Evolutionary conservation across 2,113 vertebrate species (phyloP), one percentile per base, ranked within the genome.

Genomic region (Labeo catla): DNA sequence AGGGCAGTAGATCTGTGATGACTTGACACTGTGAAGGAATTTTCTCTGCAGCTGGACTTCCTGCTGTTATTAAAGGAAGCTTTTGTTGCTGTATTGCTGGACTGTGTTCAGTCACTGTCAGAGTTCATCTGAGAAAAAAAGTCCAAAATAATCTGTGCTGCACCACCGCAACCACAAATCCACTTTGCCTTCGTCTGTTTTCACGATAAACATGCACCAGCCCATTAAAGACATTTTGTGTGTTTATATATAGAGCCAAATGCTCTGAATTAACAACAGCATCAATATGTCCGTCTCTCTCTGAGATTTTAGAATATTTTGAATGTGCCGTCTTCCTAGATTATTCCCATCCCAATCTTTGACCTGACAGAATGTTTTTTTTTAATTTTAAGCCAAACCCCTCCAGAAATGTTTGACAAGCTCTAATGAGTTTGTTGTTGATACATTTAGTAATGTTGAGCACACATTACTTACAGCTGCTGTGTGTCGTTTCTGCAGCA

Each of bases 21-120:
- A 50, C 80, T 50, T 43, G 15, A 19, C 80, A 68, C 43, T 47
- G 61, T 49, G 45, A 66, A 80, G 79, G 61, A 50, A 81, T 81
- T 81, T 19, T 34, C 80, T 80, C 36, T n/a, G 39, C 54, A 23
- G 77, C 13, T 59, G 39, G 39, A 80, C 54, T 70, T 82, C 80
- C 80, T 82, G 63, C 63, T 21, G 28, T 19, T 68, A 52, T 68
- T 82, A 39, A 70, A 82, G 63, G 63, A 68, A 10, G 28, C 80
- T 70, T 66, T 70, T 82, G 63, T 82, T 82, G 47, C 63, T 82
- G 23, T 21, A 70, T 70, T 19, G 6, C 47, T 82, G 80, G 16
- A 52, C 47, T 82, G 61, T 50, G 79, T 81, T 81, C 49, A 76
- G n/a, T 76, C 72, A 49, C 36, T 59, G 77, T n/a, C 54, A 66